Conservation (phyloP, 2,888 invertebrate genomes). For the Tipula helvola region DNA sequence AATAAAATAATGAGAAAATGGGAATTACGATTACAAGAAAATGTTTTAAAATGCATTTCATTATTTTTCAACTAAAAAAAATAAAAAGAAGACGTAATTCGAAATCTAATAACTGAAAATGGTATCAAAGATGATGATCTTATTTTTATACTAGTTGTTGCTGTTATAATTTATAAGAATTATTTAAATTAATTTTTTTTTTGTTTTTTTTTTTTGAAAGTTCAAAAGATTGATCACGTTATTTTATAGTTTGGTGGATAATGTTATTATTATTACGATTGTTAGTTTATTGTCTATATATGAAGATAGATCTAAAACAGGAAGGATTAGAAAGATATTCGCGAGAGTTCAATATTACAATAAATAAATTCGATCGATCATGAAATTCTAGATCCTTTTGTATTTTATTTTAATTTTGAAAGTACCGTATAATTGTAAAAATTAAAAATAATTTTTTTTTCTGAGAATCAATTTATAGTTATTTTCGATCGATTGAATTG, state of each 20-base stretch:
- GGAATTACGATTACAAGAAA: not conserved
- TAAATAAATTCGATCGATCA: not conserved
- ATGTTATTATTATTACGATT: not conserved
- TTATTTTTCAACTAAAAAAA: not conserved
- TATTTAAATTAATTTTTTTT: not conserved
- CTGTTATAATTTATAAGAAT: not conserved
- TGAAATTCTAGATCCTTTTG: not conserved
- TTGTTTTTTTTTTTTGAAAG: not conserved
- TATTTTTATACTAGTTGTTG: not conserved
- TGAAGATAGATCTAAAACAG: not conserved
- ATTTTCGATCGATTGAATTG: not conserved
- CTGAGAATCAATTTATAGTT: not conserved
- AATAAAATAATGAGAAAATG: not conserved
- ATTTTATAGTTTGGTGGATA: not conserved
- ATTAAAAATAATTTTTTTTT: not conserved
- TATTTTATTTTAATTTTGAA: not conserved
- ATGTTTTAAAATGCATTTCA: not conserved
- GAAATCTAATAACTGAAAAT: not conserved
- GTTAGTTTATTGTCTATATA: not conserved
- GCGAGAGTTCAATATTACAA: not conserved
- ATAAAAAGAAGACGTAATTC: not conserved
- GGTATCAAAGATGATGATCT: not conserved
- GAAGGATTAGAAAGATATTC: not conserved
- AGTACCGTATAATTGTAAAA: not conserved
- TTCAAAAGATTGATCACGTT: conserved; percentile 4